phyloP scores from a whole-genome alignment of 2,113 vertebrate genomes.

The Erythrolamprus reginae region DNA sequence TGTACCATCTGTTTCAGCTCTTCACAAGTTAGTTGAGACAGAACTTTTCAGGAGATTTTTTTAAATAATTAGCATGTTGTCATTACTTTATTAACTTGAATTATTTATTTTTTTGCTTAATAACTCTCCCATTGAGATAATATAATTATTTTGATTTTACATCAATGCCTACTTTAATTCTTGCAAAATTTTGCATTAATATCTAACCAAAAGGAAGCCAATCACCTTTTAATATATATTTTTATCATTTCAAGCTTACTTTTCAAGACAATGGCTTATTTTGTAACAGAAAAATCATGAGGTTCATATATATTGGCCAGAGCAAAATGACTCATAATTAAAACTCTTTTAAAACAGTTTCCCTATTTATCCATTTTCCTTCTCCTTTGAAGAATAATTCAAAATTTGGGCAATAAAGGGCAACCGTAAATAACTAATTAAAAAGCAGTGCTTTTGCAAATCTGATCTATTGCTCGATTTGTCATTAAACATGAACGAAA shows the following conservation, averaged over 20 bases:
- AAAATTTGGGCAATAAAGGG: constrained; percentile 14
- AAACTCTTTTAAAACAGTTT: not conserved
- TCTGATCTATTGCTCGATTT: constrained; percentile 16
- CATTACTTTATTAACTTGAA: not conserved
- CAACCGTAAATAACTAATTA: constrained; percentile 17
- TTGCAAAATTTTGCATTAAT: not conserved
- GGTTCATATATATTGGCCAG: not conserved
- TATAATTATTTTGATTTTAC: not conserved
- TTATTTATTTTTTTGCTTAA: not conserved
- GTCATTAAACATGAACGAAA: constrained; percentile 34
- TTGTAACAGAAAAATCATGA: not conserved
- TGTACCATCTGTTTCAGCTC: not conserved
- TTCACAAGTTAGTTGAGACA: not conserved
- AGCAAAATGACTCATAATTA: not conserved
- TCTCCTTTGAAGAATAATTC: not conserved
- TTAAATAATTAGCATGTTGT: not conserved
- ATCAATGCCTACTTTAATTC: not conserved
- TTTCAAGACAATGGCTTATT: not conserved
- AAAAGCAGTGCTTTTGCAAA: constrained; percentile 29
- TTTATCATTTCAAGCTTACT: not conserved
- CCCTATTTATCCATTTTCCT: not conserved
- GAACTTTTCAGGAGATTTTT: not conserved
- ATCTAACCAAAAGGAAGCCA: not conserved
- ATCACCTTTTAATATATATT: not conserved
- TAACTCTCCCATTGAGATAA: not conserved